These are phyloP conservation scores for Chaetodon trifascialis DNA, from an alignment of 2,113 vertebrate species.

Conservation along the genomic window DNA sequence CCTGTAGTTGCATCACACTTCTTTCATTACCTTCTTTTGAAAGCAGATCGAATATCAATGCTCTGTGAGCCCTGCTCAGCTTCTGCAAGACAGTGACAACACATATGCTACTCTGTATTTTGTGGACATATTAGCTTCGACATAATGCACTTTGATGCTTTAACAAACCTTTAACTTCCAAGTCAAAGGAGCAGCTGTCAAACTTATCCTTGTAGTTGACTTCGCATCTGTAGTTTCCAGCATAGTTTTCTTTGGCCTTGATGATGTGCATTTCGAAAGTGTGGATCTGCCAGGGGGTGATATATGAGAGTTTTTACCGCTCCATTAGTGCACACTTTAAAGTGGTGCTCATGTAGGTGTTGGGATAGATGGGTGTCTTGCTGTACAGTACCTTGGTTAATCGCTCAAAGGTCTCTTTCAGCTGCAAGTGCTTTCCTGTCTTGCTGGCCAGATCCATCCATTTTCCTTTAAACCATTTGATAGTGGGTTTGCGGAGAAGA, in stretches of 20 bases:
- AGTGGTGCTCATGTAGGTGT: not conserved
- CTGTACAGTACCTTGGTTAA: slow-evolving; percentile 86
- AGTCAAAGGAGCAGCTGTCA: slow-evolving; percentile 96
- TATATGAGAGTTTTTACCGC: not conserved
- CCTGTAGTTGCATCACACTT: slow-evolving; percentile 1
- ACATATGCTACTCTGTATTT: not conserved
- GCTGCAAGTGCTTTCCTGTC: slow-evolving; percentile 96
- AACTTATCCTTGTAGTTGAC: slow-evolving; percentile 98
- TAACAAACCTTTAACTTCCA: slow-evolving; percentile 92
- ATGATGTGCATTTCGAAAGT: slow-evolving; percentile 99
- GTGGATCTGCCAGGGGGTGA: slow-evolving; percentile 86
- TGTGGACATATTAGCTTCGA: not conserved
- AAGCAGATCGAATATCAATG: slow-evolving; percentile 98
- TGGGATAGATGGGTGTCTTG: not conserved
- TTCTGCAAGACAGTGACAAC: slow-evolving; percentile 85
- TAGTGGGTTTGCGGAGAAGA: slow-evolving; percentile 93
- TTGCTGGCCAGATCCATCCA: slow-evolving; percentile 99
- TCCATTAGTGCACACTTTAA: not conserved
- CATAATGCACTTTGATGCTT: not conserved
- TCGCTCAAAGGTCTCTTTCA: slow-evolving; percentile 97
- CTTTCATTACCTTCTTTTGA: slow-evolving; percentile 97
- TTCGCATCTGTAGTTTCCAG: slow-evolving; percentile 97
- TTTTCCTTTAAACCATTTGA: slow-evolving; percentile 99
- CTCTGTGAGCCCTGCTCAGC: slow-evolving; percentile 85
- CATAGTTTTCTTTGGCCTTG: slow-evolving; percentile 97